phyloP scores from a whole-genome alignment of 2,113 vertebrate genomes.

The Hypanus sabinus region DNA sequence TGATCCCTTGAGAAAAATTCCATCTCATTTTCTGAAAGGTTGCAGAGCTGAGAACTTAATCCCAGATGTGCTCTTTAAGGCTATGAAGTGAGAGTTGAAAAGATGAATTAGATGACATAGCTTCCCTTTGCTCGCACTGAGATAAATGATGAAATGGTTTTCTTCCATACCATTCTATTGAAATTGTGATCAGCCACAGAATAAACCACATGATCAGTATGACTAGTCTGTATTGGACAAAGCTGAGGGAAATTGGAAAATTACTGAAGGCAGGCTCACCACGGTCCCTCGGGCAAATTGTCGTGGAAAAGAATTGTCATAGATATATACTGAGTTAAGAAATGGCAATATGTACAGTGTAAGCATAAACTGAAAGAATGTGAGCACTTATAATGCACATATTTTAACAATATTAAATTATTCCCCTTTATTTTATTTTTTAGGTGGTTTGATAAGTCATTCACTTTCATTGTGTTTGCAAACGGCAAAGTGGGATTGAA shows the following conservation, averaged over 20 bases:
- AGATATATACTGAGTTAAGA: not conserved
- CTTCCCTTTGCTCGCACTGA: no score
- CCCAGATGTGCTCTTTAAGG: no score
- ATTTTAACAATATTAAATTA: not conserved
- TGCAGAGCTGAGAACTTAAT: no score
- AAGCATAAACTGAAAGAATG: not conserved
- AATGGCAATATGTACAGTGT: not conserved
- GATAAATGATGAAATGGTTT: no score
- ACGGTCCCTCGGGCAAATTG: not conserved
- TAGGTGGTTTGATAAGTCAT: conserved; percentile 88
- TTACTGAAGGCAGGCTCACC: not conserved
- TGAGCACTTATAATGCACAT: not conserved
- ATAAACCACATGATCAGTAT: not conserved
- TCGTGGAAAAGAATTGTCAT: not conserved
- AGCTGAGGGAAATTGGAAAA: not conserved
- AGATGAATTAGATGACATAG: no score
- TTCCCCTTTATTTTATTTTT: not conserved
- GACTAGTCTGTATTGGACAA: not conserved
- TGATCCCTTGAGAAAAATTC: no score
- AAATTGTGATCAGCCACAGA: not conserved
- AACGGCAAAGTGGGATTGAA: conserved; percentile 78
- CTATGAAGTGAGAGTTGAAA: no score
- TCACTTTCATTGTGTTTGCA: conserved; percentile 69
- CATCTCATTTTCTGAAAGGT: no score
- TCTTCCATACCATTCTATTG: no score